These are phyloP conservation scores for Dolichomitus sp. DNA, from an alignment of 2,888 invertebrate species.

Conservation along the genomic window DNA sequence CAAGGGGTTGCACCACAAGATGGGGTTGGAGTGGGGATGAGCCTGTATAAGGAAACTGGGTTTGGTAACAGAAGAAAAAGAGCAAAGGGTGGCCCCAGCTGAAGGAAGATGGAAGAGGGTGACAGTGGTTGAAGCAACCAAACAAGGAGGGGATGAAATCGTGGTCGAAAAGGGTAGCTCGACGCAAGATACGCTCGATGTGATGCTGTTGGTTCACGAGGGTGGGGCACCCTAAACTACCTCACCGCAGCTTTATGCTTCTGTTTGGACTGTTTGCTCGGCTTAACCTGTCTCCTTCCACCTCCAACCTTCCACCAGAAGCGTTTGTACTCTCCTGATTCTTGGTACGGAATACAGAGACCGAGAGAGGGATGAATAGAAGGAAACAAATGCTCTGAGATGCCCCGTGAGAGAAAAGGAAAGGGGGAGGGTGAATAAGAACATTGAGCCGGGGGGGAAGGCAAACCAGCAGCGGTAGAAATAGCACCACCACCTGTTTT, in stretches of 20 bases:
- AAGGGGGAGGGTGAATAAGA: conserved; percentile 11
- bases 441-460: conserved; percentile 2
- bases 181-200: conserved; percentile 33
- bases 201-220: conserved; percentile 40
- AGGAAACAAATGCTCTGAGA: conserved; percentile 49
- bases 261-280: conserved; percentile 66
- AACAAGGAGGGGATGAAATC: conserved; percentile 27
- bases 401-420: conserved; percentile 33
- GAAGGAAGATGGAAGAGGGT: conserved; percentile 39
- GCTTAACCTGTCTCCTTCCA: conserved; percentile 60
- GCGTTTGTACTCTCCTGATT: neutral
- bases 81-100: conserved; percentile 12
- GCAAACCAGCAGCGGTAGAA: neutral
- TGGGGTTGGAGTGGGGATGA: neutral
- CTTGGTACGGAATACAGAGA: neutral
- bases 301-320: conserved; percentile 14
- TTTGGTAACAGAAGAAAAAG: conserved; percentile 29
- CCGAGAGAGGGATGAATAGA: neutral
- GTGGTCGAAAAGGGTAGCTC: conserved; percentile 48
- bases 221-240: conserved; percentile 51
- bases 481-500: conserved; percentile 22
- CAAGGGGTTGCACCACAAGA: neutral
- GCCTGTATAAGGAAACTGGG: conserved; percentile 1
- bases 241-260: conserved; percentile 63
- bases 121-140: conserved; percentile 25